Conservation (phyloP, 2,888 invertebrate species). For the Brenthis hecate region DNA sequence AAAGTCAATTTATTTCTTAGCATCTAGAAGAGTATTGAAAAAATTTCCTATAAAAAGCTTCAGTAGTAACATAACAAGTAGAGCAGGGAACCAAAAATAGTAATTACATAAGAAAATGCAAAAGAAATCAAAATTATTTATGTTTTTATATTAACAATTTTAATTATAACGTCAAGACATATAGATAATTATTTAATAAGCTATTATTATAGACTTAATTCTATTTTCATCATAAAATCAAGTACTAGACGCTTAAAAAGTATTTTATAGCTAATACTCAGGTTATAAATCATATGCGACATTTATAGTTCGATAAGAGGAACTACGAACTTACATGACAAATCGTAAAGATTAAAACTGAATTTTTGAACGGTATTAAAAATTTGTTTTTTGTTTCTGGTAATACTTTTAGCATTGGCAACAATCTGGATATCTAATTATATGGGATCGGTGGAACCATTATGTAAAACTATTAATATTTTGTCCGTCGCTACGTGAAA, state of each 20-base stretch:
- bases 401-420: slow-evolving; percentile 32
- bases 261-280: slow-evolving; percentile 34
- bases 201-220: slow-evolving; percentile 14
- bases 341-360: slow-evolving; percentile 28
- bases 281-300: slow-evolving; percentile 31
- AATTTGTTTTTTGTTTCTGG: slow-evolving; percentile 25
- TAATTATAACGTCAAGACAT: not conserved
- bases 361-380: slow-evolving; percentile 26
- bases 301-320: slow-evolving; percentile 34
- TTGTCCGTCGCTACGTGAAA: slow-evolving; percentile 17
- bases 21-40: too few species aligned
- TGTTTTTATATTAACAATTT: not conserved
- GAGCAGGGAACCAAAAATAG: too few species aligned
- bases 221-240: slow-evolving; percentile 19
- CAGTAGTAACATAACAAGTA: too few species aligned
- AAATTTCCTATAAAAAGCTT: too few species aligned
- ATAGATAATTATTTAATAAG: slow-evolving; percentile 19
- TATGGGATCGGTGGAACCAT: slow-evolving; percentile 16
- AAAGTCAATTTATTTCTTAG: too few species aligned
- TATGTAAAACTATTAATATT: not conserved
- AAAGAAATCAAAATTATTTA: too few species aligned
- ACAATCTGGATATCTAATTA: slow-evolving; percentile 31
- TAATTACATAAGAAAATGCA: too few species aligned
- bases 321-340: slow-evolving; percentile 27
- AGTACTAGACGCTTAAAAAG: slow-evolving; percentile 22